Percentiles rank a stretch among this genome's conserved stretches.
Evolutionary conservation across 2,113 vertebrate genomes (phyloP).

Genomic region (Xerus inauris): DNA sequence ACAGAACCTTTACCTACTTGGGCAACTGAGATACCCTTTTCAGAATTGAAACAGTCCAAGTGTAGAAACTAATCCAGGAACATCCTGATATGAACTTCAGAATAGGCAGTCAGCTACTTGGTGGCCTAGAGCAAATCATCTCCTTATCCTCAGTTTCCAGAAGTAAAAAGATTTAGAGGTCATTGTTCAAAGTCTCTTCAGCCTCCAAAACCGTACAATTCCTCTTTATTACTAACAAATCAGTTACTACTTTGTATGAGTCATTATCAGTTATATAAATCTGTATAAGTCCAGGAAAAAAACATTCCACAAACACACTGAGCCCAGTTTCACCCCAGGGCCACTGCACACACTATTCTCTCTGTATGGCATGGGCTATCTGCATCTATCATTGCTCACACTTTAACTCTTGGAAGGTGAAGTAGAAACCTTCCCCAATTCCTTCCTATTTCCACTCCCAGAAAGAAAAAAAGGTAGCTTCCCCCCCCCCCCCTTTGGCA

Average conservation of each 20-base stretch:
- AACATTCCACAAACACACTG: neutral
- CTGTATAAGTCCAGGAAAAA: neutral
- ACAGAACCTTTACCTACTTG: neutral
- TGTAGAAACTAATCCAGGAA: neutral
- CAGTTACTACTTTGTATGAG: neutral
- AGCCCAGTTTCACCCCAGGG: neutral
- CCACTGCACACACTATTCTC: neutral
- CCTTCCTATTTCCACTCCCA: neutral
- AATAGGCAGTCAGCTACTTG: neutral
- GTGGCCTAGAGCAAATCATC: neutral
- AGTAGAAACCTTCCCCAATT: neutral
- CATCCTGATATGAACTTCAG: neutral
- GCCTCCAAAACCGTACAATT: slow-evolving; percentile 13
- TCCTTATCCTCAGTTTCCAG: neutral
- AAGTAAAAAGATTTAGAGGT: neutral
- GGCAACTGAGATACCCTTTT: neutral
- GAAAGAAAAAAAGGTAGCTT: neutral
- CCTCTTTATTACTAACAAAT: slow-evolving; percentile 39
- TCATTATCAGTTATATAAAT: neutral
- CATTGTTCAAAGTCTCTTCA: neutral
- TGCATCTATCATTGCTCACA: neutral
- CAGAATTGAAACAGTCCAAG: neutral
- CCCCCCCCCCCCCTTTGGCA: no score
- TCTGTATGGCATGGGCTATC: neutral
- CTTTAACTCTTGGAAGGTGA: neutral